Base-by-base conservation (phyloP, 2,113 vertebrate genomes). In the Bothrops jararaca region DNA sequence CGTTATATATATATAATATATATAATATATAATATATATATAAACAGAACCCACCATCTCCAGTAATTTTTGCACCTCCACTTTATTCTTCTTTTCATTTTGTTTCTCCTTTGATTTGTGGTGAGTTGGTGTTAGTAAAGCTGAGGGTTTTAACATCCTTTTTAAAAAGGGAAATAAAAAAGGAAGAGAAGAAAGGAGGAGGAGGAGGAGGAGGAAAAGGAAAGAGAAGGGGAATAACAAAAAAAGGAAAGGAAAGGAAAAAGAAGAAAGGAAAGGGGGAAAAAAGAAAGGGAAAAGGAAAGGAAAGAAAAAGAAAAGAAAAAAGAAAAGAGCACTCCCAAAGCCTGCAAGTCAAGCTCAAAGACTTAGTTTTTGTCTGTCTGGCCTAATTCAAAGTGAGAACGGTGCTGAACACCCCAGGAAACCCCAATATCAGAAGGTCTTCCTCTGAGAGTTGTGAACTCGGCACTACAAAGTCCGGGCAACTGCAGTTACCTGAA, bases 351-450 rank as follows among this genome's bases (percentile, higher is more conserved):
- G 98, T 97, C 97, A 97, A 98, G 98, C 98, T 99, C 98, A 99
- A 99, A 98, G 99, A 98, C 98, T 98, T 98, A 97, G 98, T 99
- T 98, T 99, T 99, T 99, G 98, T 99, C 98, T 99, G 99, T 99
- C 98, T 98, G 98, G 97, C 98, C 98, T 99, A 98, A 99, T 99
- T 99, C 99, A 99, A 99, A 99, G 98, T 98, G 98, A 98, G 98
- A 97, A 98, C 95, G 97, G 98, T 98, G 98, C 98, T 98, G 98
- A 98, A 97, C 98, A 97, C 98, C 97, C 98, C 98, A 99, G 99
- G 99, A 99, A 99, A 99, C 99, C 98, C 99, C 99, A 98, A 99
- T 99, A 98, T 98, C 98, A 99, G 74, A 99, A 99, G 98, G 98
- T 99, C 98, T 99, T 99, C 99, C 99, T 99, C 98, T 99, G 0